phyloP scores from a whole-genome alignment of 92 coral and sea anemone genomes.

The Isaurus tuberculatus region DNA sequence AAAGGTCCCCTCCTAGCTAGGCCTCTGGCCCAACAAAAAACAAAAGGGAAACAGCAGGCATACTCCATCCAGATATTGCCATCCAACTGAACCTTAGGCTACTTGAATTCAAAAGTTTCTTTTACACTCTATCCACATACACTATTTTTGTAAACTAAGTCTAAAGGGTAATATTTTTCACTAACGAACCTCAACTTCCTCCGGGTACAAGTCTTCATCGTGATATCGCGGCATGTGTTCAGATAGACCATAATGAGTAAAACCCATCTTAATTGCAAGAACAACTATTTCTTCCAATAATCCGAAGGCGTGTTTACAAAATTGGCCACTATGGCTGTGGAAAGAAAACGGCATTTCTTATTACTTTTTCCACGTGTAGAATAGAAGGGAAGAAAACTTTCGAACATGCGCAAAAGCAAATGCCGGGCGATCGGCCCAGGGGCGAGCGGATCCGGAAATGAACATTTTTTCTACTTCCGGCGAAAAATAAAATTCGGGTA shows the following conservation, averaged over 20 bases:
- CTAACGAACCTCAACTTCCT: constrained; percentile 63
- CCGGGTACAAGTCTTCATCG: constrained; percentile 65
- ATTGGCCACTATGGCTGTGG: constrained; percentile 82
- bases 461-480: neutral
- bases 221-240: constrained; percentile 78
- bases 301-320: constrained; percentile 76
- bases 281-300: constrained; percentile 64
- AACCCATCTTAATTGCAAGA: constrained; percentile 68
- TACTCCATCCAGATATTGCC: no score
- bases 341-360: constrained; percentile 70
- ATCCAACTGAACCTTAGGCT: no score
- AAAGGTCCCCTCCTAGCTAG: no score
- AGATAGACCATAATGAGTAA: constrained; percentile 73
- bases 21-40: no score
- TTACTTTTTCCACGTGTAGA: neutral
- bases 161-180: neutral
- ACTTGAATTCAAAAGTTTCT: neutral
- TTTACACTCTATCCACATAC: neutral
- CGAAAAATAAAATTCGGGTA: no score
- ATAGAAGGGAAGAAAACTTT: neutral
- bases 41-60: no score
- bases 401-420: neutral
- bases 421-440: neutral
- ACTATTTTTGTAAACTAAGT: no score
- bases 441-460: neutral